These are phyloP conservation scores for Syrphus vitripennis DNA, from an alignment of 2,888 invertebrate species.

Conservation along the genomic window DNA sequence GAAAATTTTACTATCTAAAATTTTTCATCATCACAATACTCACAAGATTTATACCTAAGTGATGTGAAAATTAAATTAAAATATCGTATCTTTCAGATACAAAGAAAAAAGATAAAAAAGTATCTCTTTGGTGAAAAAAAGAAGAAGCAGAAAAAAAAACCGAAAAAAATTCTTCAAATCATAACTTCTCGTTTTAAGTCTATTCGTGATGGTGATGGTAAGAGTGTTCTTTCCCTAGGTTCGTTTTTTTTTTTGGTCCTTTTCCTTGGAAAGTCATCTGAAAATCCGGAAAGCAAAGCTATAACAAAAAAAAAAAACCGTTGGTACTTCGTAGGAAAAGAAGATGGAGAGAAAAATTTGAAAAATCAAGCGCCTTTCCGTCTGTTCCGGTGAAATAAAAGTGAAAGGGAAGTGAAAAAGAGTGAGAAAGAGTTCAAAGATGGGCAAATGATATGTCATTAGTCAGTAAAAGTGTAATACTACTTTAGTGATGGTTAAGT, in stretches of 20 bases:
- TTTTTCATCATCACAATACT: background rate
- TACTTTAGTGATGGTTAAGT: conserved; percentile 23
- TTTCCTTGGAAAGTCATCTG: conserved; percentile 34
- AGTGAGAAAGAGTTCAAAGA: conserved; percentile 22
- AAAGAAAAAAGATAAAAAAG: conserved; percentile 12
- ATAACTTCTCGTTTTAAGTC: conserved; percentile 11
- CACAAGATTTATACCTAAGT: background rate
- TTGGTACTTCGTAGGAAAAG: background rate
- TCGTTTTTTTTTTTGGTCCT: background rate
- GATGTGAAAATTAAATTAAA: background rate
- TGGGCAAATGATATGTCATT: conserved; percentile 30
- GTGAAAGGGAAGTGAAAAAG: conserved; percentile 48
- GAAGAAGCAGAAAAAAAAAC: conserved; percentile 4
- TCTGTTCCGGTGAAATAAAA: conserved; percentile 60
- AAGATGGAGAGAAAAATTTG: conserved; percentile 11
- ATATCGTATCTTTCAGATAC: conserved; percentile 17
- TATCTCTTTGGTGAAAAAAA: conserved; percentile 8
- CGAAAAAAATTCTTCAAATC: conserved; percentile 5
- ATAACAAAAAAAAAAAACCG: conserved; percentile 19
- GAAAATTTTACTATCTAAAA: conserved; percentile 42
- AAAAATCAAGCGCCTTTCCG: conserved; percentile 37
- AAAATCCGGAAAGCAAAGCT: conserved; percentile 26
- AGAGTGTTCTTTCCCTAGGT: conserved; percentile 13
- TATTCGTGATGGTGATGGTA: conserved; percentile 12
- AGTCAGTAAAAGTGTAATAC: conserved; percentile 63